Conservation (phyloP, 2,797 vertebrate genomes). For the Poecilia picta region DNA sequence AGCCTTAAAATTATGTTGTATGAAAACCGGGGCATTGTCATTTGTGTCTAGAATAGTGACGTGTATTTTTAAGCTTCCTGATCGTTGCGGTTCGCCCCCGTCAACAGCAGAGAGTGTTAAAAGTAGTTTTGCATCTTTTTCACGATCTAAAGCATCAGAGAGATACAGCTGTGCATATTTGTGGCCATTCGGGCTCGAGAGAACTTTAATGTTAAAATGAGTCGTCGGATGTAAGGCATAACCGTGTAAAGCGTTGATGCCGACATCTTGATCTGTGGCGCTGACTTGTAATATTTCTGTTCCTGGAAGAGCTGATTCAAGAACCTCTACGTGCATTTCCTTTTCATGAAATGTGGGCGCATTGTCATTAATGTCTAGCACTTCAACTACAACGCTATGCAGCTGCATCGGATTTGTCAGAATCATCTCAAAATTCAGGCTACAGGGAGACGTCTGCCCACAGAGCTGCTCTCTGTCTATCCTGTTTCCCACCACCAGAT, state of each 20-base stretch:
- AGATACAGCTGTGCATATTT: slow-evolving; percentile 69
- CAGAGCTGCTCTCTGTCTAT: slow-evolving; percentile 76
- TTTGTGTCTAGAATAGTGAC: slow-evolving; percentile 61
- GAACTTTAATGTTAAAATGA: slow-evolving; percentile 60
- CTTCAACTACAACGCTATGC: slow-evolving; percentile 58
- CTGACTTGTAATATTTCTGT: slow-evolving; percentile 59
- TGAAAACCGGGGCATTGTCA: slow-evolving; percentile 68
- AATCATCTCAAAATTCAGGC: slow-evolving; percentile 75
- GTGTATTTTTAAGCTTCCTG: slow-evolving; percentile 61
- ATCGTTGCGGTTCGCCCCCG: slow-evolving; percentile 67
- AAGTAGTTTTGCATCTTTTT: slow-evolving; percentile 48
- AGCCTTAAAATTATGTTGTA: slow-evolving; percentile 51
- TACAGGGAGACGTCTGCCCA: slow-evolving; percentile 69
- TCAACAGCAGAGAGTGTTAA: slow-evolving; percentile 69
- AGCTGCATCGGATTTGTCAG: slow-evolving; percentile 74
- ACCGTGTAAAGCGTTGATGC: slow-evolving; percentile 56
- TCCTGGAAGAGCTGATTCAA: slow-evolving; percentile 52
- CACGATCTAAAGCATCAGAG: slow-evolving; percentile 65
- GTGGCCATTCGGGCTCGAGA: slow-evolving; percentile 59
- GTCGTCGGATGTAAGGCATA: slow-evolving; percentile 56
- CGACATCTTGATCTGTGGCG: slow-evolving; percentile 69
- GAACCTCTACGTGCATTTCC: slow-evolving; percentile 54
- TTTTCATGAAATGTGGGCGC: slow-evolving; percentile 54
- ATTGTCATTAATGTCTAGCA: slow-evolving; percentile 69
- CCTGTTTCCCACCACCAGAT: slow-evolving; percentile 68